phyloP scores from a whole-genome alignment of 2,888 invertebrate species.

The Lumbricus terrestris region DNA sequence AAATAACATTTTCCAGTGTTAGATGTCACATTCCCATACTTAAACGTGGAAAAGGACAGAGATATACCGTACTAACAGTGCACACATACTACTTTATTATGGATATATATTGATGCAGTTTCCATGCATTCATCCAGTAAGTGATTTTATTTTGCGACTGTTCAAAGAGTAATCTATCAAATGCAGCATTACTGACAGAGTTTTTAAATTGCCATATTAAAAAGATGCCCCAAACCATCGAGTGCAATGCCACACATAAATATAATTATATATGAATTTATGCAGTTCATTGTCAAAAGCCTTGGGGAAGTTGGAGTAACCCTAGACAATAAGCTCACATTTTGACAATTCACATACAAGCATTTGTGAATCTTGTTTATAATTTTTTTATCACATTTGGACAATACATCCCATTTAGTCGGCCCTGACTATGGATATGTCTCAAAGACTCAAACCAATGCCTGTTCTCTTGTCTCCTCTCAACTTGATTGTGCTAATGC shows the following conservation, averaged over 20 bases:
- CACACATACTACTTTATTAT: not conserved
- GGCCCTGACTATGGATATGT: too few species aligned
- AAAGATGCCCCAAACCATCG: not conserved
- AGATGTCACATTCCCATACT: not conserved
- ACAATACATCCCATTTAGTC: too few species aligned
- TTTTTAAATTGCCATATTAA: not conserved
- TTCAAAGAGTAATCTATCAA: not conserved
- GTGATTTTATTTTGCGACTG: not conserved
- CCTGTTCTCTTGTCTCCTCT: too few species aligned
- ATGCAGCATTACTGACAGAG: not conserved
- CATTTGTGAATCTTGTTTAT: too few species aligned
- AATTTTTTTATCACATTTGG: too few species aligned
- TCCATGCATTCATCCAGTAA: not conserved
- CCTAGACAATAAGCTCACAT: too few species aligned
- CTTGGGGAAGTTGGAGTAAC: too few species aligned
- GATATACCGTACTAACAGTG: too few species aligned
- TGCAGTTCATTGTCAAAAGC: too few species aligned
- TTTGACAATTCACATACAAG: too few species aligned
- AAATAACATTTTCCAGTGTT: not conserved
- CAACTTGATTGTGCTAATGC: too few species aligned
- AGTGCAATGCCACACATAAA: not conserved
- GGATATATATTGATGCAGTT: not conserved
- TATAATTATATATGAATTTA: not conserved
- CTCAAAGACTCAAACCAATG: too few species aligned
- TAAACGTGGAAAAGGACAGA: not conserved